Percentiles rank a stretch among this genome's conserved stretches.
Conservation (phyloP, 2,113 vertebrate species). For the Pteronura brasiliensis region DNA sequence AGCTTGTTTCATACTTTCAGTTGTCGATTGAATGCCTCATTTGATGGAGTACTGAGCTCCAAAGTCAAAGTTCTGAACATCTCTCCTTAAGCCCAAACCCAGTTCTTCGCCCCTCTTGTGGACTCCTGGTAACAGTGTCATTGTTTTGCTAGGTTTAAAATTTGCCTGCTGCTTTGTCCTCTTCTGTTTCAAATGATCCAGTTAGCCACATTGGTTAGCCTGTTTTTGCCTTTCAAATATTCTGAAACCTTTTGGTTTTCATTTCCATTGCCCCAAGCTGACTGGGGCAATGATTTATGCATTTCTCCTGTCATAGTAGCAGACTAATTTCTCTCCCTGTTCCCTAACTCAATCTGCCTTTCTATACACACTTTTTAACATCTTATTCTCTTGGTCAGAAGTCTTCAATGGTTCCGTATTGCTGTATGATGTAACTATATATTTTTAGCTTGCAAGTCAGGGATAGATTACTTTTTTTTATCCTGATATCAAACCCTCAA, state of each 20-base stretch:
- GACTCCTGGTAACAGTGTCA: background rate
- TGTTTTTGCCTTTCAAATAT: background rate
- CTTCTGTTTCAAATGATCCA: background rate
- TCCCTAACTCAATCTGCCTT: background rate
- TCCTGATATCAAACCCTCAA: background rate
- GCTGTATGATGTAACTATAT: background rate
- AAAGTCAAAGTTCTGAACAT: background rate
- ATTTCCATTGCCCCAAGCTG: background rate
- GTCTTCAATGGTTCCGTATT: background rate
- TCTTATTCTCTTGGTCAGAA: background rate
- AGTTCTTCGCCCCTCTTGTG: background rate
- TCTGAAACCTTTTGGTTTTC: background rate
- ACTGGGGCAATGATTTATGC: background rate
- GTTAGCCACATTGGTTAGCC: background rate
- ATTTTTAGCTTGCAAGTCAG: background rate
- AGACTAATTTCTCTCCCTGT: background rate
- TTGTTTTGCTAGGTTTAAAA: background rate
- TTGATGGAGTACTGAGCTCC: background rate
- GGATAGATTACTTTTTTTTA: background rate
- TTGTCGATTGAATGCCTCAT: fast-evolving
- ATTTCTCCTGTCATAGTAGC: background rate
- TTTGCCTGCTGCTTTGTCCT: background rate
- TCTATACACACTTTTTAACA: background rate
- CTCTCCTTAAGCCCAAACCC: background rate
- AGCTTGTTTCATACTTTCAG: background rate